phyloP scores from a whole-genome alignment of 2,113 vertebrate species.

The Cinclus cinclus region DNA sequence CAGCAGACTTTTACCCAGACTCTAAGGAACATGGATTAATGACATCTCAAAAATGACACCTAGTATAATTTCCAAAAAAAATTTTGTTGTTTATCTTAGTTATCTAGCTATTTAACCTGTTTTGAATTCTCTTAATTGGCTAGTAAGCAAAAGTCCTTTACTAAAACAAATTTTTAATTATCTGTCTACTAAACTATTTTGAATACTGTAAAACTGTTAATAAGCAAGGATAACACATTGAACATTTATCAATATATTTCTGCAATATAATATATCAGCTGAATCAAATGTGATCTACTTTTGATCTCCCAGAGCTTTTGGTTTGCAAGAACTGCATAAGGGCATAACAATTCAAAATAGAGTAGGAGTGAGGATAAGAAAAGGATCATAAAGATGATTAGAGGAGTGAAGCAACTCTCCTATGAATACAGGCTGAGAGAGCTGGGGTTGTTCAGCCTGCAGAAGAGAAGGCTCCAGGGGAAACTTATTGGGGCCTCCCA shows the following conservation, averaged over 20 bases:
- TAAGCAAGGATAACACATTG: neutral
- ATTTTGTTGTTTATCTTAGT: neutral
- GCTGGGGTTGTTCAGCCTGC: neutral
- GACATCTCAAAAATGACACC: neutral
- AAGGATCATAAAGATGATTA: neutral
- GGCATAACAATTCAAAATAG: neutral
- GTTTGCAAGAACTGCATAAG: neutral
- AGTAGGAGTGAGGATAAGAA: neutral
- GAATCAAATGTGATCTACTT: neutral
- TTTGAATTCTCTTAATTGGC: neutral
- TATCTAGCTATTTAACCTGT: neutral
- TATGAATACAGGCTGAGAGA: neutral
- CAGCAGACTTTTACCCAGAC: neutral
- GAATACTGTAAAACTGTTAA: neutral
- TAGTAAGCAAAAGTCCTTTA: neutral
- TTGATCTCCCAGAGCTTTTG: neutral
- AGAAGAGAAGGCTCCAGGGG: neutral
- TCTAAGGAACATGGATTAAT: neutral
- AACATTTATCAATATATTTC: neutral
- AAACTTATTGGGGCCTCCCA: neutral
- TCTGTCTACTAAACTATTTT: neutral
- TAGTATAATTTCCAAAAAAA: neutral
- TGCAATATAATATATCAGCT: neutral
- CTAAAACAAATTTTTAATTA: neutral
- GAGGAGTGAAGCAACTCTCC: neutral